phyloP scores from a whole-genome alignment of 2,797 vertebrate genomes.

The Periophthalmus magnuspinnatus region DNA sequence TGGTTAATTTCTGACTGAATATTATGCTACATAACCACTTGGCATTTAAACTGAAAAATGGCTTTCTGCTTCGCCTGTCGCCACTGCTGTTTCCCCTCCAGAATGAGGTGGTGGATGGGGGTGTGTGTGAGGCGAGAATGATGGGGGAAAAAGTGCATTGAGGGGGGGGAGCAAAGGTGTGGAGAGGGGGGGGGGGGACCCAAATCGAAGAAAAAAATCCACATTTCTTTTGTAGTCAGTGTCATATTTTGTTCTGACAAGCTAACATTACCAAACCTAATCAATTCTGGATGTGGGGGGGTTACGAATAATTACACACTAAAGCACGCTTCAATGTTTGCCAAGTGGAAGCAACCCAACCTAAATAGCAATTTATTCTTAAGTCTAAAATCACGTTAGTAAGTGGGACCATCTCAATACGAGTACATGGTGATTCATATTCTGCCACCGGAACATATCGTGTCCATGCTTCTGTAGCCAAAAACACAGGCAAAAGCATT shows the following conservation, averaged over 20 bases:
- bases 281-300: conserved; percentile 64
- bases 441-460: conserved; percentile 62
- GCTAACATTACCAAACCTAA: conserved; percentile 47
- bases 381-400: conserved; percentile 71
- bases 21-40: conserved; percentile 96
- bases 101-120: conserved; percentile 76
- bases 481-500: conserved; percentile 55
- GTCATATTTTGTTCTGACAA: conserved; percentile 19
- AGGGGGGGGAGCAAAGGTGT: conserved; percentile 2
- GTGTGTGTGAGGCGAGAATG: conserved; percentile 42
- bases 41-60: conserved; percentile 99
- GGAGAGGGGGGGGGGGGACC: conserved; percentile 21
- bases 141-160: conserved; percentile 23
- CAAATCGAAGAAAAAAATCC: not conserved
- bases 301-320: conserved; percentile 67
- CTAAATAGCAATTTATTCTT: conserved; percentile 72
- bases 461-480: conserved; percentile 62
- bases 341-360: conserved; percentile 68
- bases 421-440: conserved; percentile 69
- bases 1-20: conserved; percentile 96
- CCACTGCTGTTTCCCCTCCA: conserved; percentile 90
- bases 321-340: conserved; percentile 28
- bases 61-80: conserved; percentile 96
- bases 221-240: conserved; percentile 19
- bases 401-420: conserved; percentile 57